Percentiles rank a stretch among this genome's conserved stretches.
phyloP scores from a whole-genome alignment of 2,797 vertebrate species.

The Euthynnus affinis region DNA sequence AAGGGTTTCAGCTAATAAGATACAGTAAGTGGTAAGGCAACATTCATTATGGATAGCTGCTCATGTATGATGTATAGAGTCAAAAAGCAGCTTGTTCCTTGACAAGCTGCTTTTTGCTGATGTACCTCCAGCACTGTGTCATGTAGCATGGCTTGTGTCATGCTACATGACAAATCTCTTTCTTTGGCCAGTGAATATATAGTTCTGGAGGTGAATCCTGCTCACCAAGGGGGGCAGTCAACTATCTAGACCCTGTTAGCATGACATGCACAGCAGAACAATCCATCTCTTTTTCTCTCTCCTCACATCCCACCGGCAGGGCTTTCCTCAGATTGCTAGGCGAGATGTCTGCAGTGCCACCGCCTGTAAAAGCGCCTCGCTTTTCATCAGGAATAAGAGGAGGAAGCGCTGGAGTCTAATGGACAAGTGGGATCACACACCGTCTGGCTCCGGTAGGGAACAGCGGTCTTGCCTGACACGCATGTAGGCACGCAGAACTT shows the following conservation, averaged over 20 bases:
- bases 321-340: slow-evolving; percentile 66
- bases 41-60: slow-evolving; percentile 67
- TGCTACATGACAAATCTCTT: too few relatives aligned
- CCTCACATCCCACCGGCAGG: slow-evolving; percentile 53
- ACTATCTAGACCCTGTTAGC: slow-evolving; percentile 59
- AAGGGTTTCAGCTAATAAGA: slow-evolving; percentile 60
- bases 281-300: slow-evolving; percentile 55
- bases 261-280: slow-evolving; percentile 57
- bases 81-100: slow-evolving; percentile 50
- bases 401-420: slow-evolving; percentile 46
- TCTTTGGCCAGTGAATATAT: slow-evolving; percentile 26
- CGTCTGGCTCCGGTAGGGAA: neutral
- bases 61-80: slow-evolving; percentile 61
- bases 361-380: slow-evolving; percentile 33
- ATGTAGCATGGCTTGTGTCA: slow-evolving; percentile 29
- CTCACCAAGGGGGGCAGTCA: slow-evolving; percentile 28
- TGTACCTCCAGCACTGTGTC: slow-evolving; percentile 42
- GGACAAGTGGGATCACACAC: slow-evolving; percentile 38
- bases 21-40: slow-evolving; percentile 46
- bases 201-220: slow-evolving; percentile 34
- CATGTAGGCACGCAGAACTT: neutral
- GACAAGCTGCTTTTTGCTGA: slow-evolving; percentile 25
- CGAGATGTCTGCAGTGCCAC: slow-evolving; percentile 65
- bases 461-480: slow-evolving; percentile 13
- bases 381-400: slow-evolving; percentile 52